Percentiles rank a stretch among this genome's conserved stretches.
Evolutionary conservation across 2,113 vertebrate genomes (phyloP).

Genomic region (Tachycineta bicolor): DNA sequence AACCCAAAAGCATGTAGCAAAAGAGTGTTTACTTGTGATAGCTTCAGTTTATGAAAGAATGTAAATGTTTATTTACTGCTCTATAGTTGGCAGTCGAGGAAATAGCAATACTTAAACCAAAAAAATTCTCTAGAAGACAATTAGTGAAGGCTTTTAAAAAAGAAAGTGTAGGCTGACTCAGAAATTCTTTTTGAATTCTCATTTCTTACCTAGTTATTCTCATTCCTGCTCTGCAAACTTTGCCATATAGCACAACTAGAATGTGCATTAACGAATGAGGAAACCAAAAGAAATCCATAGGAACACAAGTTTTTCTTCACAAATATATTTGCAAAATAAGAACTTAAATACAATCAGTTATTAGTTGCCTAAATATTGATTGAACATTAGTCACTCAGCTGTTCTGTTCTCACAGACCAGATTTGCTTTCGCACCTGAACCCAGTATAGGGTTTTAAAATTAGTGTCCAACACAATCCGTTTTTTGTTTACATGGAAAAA

Average conservation of each 20-base stretch:
- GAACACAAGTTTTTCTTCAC: not conserved
- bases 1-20: not conserved
- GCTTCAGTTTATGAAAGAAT: not conserved
- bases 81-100: not conserved
- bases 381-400: not conserved
- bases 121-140: not conserved
- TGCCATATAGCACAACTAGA: not conserved
- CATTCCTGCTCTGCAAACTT: not conserved
- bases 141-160: not conserved
- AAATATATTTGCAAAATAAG: not conserved
- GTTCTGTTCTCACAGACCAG: not conserved
- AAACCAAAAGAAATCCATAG: not conserved
- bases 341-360: not conserved
- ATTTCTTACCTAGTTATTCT: not conserved
- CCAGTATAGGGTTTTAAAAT: not conserved
- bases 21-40: not conserved
- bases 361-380: not conserved
- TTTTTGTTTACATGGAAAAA: not conserved
- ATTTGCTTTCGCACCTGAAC: not conserved
- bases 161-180: not conserved
- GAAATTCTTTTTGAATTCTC: not conserved
- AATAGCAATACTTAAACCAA: not conserved
- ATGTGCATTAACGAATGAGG: not conserved
- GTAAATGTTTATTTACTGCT: not conserved
- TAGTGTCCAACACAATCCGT: not conserved